phyloP scores from a whole-genome alignment of 23 tunicate genomes.

The Ascidia mentula region DNA sequence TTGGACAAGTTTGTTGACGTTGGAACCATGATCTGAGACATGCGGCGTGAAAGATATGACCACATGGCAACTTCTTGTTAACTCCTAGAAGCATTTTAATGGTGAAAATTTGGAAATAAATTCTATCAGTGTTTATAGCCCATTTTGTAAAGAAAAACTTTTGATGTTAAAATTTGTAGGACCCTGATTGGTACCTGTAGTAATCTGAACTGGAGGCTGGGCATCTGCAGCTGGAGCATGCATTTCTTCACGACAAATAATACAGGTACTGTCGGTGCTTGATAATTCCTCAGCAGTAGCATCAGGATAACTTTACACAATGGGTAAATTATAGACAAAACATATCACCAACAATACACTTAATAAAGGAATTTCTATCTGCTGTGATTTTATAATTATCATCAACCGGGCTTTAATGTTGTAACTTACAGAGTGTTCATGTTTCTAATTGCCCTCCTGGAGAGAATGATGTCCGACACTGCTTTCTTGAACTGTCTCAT shows the following conservation, averaged over 20 bases:
- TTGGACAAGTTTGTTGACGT: slow-evolving; percentile 99
- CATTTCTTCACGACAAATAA: slow-evolving; percentile 98
- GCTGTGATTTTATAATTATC: too few relatives aligned
- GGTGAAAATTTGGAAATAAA: not conserved
- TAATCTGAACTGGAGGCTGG: slow-evolving; percentile 1
- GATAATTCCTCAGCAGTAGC: slow-evolving; percentile 92
- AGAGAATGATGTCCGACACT: slow-evolving; percentile 77
- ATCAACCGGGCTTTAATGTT: too few relatives aligned
- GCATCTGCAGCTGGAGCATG: slow-evolving; percentile 35
- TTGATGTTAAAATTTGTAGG: not conserved
- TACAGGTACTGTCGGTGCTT: slow-evolving; percentile 86
- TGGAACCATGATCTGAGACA: slow-evolving; percentile 99
- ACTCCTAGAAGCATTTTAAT: slow-evolving; percentile 19
- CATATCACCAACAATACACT: too few relatives aligned
- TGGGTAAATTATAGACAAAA: too few relatives aligned
- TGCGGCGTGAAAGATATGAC: slow-evolving; percentile 97
- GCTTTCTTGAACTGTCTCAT: slow-evolving; percentile 95
- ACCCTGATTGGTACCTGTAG: too few relatives aligned
- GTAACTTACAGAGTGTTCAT: slow-evolving; percentile 88
- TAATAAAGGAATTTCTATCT: too few relatives aligned
- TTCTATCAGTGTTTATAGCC: not conserved
- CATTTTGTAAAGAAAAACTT: not conserved
- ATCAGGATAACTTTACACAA: slow-evolving; percentile 84
- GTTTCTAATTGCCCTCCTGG: slow-evolving; percentile 90
- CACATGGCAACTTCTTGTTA: slow-evolving; percentile 94